Evolutionary conservation across 2,113 vertebrate species (phyloP).

Genomic region (Heteronetta atricapilla): DNA sequence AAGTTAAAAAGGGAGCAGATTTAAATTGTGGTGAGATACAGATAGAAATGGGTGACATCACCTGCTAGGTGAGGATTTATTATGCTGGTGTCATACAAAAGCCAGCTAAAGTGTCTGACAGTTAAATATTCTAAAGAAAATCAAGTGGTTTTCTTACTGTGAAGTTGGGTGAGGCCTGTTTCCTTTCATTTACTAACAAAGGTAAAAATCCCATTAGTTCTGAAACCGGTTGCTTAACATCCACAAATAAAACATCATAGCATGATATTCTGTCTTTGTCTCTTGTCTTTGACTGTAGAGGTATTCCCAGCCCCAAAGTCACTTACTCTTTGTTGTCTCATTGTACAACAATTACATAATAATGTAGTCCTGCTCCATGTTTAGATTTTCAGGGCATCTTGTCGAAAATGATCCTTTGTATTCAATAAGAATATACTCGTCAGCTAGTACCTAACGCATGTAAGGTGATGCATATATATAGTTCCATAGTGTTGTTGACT

Average conservation of each 20-base stretch:
- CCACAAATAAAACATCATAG: background rate
- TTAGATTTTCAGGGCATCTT: background rate
- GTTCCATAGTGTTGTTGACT: background rate
- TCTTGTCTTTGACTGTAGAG: background rate
- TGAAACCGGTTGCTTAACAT: background rate
- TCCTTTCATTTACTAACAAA: background rate
- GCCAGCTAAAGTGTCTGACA: background rate
- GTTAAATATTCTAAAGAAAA: background rate
- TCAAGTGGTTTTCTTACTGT: background rate
- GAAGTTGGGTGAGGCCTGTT: background rate
- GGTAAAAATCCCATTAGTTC: background rate
- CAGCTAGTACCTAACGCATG: background rate
- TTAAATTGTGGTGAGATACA: background rate
- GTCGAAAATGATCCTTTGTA: background rate
- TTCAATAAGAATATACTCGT: background rate
- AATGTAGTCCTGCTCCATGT: background rate
- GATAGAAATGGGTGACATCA: background rate
- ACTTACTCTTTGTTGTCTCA: background rate
- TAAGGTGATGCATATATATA: background rate
- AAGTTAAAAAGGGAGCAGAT: background rate
- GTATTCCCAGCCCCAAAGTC: background rate
- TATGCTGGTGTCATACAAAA: background rate
- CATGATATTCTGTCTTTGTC: background rate
- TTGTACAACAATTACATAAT: background rate
- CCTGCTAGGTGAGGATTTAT: background rate